Base-by-base conservation (phyloP, 2,113 vertebrate genomes). In the Cinclus mexicanus region DNA sequence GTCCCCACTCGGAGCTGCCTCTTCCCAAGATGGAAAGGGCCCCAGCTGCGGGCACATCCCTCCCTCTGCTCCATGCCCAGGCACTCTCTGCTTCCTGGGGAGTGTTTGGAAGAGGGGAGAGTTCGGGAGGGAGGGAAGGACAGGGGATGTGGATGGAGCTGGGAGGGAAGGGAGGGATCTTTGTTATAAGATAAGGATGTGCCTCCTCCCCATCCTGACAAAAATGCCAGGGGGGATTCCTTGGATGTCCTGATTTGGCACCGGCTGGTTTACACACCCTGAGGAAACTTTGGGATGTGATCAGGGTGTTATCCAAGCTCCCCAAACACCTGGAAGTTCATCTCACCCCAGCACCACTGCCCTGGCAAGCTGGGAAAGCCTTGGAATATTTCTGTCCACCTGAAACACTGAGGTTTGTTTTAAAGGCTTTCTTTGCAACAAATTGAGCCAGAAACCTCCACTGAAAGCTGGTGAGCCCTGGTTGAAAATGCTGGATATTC, bases 1-100 rank as follows among this genome's bases (percentile, higher is more conserved):
- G 37, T 31, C 26, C 39, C 20, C 1, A 0, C 67, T 15, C 6
- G 0, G 4, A 75, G 19, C 25, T 39, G 63, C 19, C 37, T 15
- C 6, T 22, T 10, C 9, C n/a, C 6, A 2, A 50, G 57, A 42
- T 47, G 42, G 42, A 42, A 83, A 82, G 15, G 1, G 71, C 25
- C 55, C 14, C 3, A 10, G 59, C 35, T 61, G 41, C 2, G 0
- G 12, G 53, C 24, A 11, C 3, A 0, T 29, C 46, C 37, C 26
- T 28, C 49, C 57, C 60, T 35, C 46, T 52, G 63, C n/a, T 17
- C 64, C 25, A 1, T 6, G 52, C 16, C 20, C n/a, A 11, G 61
- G 53, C 8, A 15, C 33, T 31, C 59, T 14, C 76, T 60, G 71
- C 37, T 52, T n/a, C 46, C 37, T 23, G 42, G 31, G 33, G 17